Percentiles rank a stretch among this genome's conserved stretches.
Evolutionary conservation across 2,113 vertebrate genomes (phyloP).

Genomic region (Bothrops jararaca): DNA sequence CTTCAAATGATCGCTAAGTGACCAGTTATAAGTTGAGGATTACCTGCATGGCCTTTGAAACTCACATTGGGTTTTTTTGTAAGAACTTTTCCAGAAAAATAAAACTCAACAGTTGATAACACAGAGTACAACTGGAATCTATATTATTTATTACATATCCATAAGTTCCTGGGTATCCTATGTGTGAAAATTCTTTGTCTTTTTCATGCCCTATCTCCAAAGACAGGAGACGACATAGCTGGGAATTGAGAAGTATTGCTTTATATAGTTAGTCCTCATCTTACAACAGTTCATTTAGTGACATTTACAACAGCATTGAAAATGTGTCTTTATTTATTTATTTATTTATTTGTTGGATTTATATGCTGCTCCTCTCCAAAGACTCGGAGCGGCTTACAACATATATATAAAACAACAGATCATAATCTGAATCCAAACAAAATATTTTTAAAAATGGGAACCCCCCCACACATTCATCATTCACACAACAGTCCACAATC

Average conservation of each 20-base stretch:
- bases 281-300: no score
- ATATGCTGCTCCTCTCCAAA: no score
- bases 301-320: no score
- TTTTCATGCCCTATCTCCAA: neutral
- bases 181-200: neutral
- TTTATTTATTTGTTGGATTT: no score
- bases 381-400: no score
- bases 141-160: neutral
- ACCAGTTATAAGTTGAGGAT: neutral
- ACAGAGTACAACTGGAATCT: conserved; percentile 1
- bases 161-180: neutral
- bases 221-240: neutral
- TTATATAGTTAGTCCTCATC: neutral
- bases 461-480: no score
- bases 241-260: neutral
- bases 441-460: no score
- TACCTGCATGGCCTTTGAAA: neutral
- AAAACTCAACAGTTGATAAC: conserved; percentile 41
- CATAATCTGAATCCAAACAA: no score
- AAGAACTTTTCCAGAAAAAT: conserved; percentile 51
- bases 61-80: neutral
- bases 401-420: no score
- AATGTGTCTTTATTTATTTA: no score
- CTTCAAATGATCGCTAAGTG: neutral
- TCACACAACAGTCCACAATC: no score